Conservation (phyloP, 2,113 vertebrate species). For the Alethe diademata region DNA sequence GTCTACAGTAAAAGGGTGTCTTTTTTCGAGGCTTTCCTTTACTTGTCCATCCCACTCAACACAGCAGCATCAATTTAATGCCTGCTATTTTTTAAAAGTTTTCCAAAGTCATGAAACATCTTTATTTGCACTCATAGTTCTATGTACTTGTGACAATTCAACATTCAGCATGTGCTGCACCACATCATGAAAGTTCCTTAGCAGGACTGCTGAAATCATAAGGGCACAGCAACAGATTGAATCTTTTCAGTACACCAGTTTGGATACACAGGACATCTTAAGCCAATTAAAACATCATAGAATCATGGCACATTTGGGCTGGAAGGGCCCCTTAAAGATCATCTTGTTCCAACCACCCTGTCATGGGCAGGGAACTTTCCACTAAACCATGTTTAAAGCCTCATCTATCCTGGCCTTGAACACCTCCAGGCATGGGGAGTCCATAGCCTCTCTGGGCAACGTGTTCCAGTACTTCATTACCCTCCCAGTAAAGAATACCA, state of each 20-base stretch:
- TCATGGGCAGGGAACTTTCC: neutral
- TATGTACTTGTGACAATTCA: neutral
- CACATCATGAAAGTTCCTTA: neutral
- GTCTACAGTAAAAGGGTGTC: accelerated
- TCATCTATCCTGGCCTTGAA: neutral
- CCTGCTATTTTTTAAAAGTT: neutral
- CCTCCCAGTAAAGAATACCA: neutral
- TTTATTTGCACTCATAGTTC: neutral
- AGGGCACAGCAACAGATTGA: neutral
- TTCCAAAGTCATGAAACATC: neutral
- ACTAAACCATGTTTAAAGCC: neutral
- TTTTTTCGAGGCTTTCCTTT: neutral
- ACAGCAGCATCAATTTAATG: neutral
- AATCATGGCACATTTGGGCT: neutral
- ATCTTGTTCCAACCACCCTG: neutral
- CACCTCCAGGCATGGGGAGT: neutral
- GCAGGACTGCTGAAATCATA: neutral
- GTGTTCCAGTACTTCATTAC: no score
- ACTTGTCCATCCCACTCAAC: neutral
- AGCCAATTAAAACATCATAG: neutral
- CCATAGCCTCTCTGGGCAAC: neutral
- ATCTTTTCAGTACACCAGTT: neutral
- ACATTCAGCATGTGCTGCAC: neutral
- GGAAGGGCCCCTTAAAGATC: neutral
- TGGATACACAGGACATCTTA: neutral